phyloP scores from a whole-genome alignment of 1,140 invertebrate genomes.

The Pemphigus obesinymphae region DNA sequence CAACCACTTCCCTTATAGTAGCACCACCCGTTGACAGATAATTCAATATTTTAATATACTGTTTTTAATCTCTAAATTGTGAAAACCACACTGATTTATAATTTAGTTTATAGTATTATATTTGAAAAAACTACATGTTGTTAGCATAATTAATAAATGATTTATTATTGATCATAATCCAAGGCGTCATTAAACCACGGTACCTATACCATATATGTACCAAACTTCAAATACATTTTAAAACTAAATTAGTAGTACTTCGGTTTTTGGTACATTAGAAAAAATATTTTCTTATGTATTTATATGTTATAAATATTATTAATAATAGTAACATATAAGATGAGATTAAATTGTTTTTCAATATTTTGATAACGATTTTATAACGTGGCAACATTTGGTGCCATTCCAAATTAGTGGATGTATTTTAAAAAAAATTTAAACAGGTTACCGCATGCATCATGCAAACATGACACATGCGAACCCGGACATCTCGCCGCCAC shows the following conservation, averaged over 20 bases:
- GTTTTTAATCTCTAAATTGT: too few species aligned
- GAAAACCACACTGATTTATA: too few species aligned
- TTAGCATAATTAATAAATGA: too few species aligned
- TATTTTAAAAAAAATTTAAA: neutral
- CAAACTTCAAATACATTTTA: neutral
- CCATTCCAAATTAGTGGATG: neutral
- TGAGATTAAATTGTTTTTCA: neutral
- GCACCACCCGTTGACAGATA: neutral
- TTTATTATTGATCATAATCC: neutral
- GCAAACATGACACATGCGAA: too few species aligned
- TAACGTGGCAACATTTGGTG: neutral
- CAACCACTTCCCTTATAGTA: neutral
- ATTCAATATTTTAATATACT: too few species aligned
- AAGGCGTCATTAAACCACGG: neutral
- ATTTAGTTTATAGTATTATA: neutral
- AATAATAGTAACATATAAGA: too few species aligned
- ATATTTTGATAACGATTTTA: neutral
- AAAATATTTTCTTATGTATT: neutral
- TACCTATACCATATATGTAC: neutral
- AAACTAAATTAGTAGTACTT: too few species aligned
- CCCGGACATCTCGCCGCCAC: too few species aligned
- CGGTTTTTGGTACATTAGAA: too few species aligned
- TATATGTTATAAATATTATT: neutral
- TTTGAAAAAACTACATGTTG: too few species aligned
- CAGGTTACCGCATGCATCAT: too few species aligned